Base-by-base conservation (phyloP, 2,113 vertebrate genomes). In the Corythoichthys intestinalis region DNA sequence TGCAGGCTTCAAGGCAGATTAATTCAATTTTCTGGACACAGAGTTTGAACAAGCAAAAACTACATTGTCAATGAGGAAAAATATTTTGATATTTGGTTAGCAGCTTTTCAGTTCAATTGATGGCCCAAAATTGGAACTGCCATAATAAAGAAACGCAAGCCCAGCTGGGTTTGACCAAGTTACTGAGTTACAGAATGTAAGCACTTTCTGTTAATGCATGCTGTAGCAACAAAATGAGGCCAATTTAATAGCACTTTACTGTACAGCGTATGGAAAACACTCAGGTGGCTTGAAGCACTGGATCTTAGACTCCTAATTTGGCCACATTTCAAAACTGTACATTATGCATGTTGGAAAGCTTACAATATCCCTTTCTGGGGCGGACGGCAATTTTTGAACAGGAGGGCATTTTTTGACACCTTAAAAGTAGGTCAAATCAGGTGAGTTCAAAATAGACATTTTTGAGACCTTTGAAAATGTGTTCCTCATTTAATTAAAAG, bases 81-180 rank as follows among this genome's bases (percentile, higher is more conserved):
- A 28, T 20, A 20, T 54, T 4, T 61, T 70, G 53, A 66, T 56
- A 63, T 71, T 58, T 61, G 35, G 4, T 73, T 62, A 73, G 56
- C 56, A 58, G 56, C 56, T 37, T 28, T 37, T 37, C 34, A 37
- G 50, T 57, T 38, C 41, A 67, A 65, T 56, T 66, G 75, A 60
- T 64, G 38, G 61, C 34, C 28, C 11, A 9, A 68, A 70, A 71
- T 58, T 56, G 9, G 39, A 69, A 38, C 49, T 72, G 49, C 54
- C 41, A 56, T 39, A 56, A 20, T 67, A 72, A 74, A 71, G 17
- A 79, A 0, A 6, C 20, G 66, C 34, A 11, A 34, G 59, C n/a
- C 56, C 68, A 56, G 49, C 63, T 71, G 64, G 47, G 56, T 70
- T 65, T 63, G 48, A 53, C 28, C 63, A 47, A 20, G 47, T 13